Conservation (phyloP, 1,140 invertebrate genomes). For the Tetranychus cinnabarinus region DNA sequence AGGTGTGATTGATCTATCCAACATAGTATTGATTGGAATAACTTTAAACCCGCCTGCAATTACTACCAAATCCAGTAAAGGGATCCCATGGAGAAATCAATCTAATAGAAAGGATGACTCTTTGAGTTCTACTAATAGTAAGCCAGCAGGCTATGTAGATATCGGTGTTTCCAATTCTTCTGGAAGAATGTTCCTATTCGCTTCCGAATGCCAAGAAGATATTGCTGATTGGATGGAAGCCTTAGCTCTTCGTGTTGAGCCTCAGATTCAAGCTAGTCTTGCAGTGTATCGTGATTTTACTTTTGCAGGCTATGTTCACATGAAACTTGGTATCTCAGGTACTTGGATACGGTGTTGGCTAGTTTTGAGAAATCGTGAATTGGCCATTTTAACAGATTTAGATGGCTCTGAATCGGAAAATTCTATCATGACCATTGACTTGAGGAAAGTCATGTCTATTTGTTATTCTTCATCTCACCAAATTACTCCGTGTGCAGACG, state of each 20-base stretch:
- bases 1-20: too few relatives aligned
- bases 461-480: not conserved
- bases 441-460: not conserved
- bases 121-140: not conserved
- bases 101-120: not conserved
- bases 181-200: conserved; percentile 4
- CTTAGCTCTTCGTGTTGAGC: not conserved
- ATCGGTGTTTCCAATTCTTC: conserved; percentile 1
- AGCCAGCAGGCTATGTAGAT: not conserved
- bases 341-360: not conserved
- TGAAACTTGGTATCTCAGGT: not conserved
- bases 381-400: not conserved
- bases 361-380: not conserved
- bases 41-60: too few relatives aligned
- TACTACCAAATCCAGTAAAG: too few relatives aligned
- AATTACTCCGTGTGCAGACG: not conserved
- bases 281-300: not conserved
- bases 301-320: not conserved
- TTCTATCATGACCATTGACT: not conserved
- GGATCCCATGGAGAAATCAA: not conserved
- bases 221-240: conserved; percentile 1
- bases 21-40: too few relatives aligned
- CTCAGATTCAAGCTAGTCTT: not conserved
- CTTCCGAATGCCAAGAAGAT: not conserved
- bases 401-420: not conserved